Evolutionary conservation across 2,888 invertebrate genomes (phyloP), one percentile per base, ranked within the genome.

Genomic region (Nudaria mundana): DNA sequence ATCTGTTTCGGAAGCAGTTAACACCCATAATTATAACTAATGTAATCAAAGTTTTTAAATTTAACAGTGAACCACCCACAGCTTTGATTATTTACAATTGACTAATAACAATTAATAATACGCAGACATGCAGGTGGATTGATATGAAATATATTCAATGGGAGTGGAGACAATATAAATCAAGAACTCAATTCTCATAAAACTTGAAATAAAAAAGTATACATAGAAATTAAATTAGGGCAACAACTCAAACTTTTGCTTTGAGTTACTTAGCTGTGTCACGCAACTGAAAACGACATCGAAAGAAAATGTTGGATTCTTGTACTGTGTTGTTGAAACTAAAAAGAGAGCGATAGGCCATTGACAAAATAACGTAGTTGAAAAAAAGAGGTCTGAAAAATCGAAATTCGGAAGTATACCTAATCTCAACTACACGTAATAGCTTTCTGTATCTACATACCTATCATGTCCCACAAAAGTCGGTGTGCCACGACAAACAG

Each of bases 221-320:
- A 73, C 70, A 75, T 55, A 71, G 62, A 77, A 82, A 76, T 72
- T 66, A 80, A 84, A 85, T 82, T 78, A 78, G 80, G 80, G 71
- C 73, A 78, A 78, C 76, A 80, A 79, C 74, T 75, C 78, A 71
- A 80, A 81, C 63, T 77, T 77, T 71, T 60, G 59, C 62, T 69
- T 65, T 83, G 82, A 84, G 71, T 82, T 81, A 86, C 79, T 76
- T 76, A 66, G 51, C 57, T 52, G 56, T 56, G 72, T 76, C 86
- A 86, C 86, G 86, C 87, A 69, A 83, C 51, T 46, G 54, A 57
- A 63, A 76, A 74, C 68, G 71, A 79, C 76, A 76, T 64, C 66
- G 65, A 58, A 69, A 74, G 72, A 75, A 76, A 68, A 76, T 74
- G 72, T 75, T 61, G 56, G 49, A 64, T 53, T 55, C 60, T 70